Base-by-base conservation (phyloP, 1,140 invertebrate species). In the Pseudomyrmex flavicornis region DNA sequence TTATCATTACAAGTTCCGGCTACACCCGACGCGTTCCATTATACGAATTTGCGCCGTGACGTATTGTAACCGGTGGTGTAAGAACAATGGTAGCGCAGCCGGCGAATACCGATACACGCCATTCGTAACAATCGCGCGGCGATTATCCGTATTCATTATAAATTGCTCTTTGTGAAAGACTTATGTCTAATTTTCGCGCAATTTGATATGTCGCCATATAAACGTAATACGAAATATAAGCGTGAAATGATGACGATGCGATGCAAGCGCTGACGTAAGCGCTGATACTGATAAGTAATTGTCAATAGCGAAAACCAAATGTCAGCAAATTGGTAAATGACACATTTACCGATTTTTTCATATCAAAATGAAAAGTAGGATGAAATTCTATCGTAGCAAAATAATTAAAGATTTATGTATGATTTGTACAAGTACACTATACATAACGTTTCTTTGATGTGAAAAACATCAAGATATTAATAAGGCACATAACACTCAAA, bases 1-100 rank as follows among this genome's bases (percentile, higher is more conserved):
- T 75, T 70, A 85, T 70, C 68, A 85, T 88, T 88, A 85, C 83
- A 62, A 54, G 77, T 74, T 77, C 63, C 68, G 46, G 56, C 66
- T 61, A 26, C 85, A 66, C 63, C 72, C 48, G 20, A 35, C 4
- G n/a, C 46, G 58, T 68, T 13, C 46, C 44, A 22, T 46, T 50
- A 35, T 35, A 58, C 85, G 56, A 74, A 66, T 82, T 61, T 70
- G 52, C 74, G 17, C n/a, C 15, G 44, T 62, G 35, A 65, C 22
- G 65, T 59, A 75, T 70, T 50, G 46, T 68, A 87, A 80, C 72
- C 69, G 63, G n/a, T 72, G 46, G 4, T 58, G n/a, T 15, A 76
- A 58, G 52, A 59, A 82, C 75, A 84, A 72, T 87, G 83, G 62
- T 62, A 17, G 17, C 17, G 54, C 73, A 48, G 59, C 66, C 66